Base-by-base conservation (phyloP, 1,140 invertebrate species). In the Aphis gossypii region DNA sequence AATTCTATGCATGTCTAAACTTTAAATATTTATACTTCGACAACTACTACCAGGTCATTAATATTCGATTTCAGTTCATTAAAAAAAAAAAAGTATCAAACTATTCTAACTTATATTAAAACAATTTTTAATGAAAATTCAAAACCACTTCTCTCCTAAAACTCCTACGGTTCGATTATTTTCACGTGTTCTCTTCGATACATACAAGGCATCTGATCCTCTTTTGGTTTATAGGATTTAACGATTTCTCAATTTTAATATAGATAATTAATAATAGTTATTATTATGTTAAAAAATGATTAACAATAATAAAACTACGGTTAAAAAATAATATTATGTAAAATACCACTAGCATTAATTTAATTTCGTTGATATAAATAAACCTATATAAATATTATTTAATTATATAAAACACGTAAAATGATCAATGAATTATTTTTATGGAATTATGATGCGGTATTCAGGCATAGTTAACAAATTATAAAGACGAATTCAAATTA, bases 51-150 rank as follows among this genome's bases (percentile, higher is more conserved):
- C 8, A 9, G 7, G 21, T 51, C n/a, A 54, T 89, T 89, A 54
- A 89, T 23, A 54, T 89, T 89, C n/a, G 23, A 54, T 89, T 89
- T 35, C 25, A 21, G 46, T 89, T 54, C n/a, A 54, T 89, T 54
- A 54, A 54, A 54, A 51, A 46, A 51, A 46, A 68, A 76, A 25
- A 84, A 76, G 30, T 18, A 35, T n/a, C 30, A 76, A 76, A 76
- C 60, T 76, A 76, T 76, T 76, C 14, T 76, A n/a, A n/a, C 9
- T 14, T 68, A 30, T 68, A 30, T 68, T 68, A 30, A 11, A 68
- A 76, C 4, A 76, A 44, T 30, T 30, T 84, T 30, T 9, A 0
- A 25, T 84, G 9, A 25, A 23, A 41, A 84, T 21, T 23, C 3
- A 23, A 30, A 41, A 25, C 1, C 8, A 25, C 1, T 25, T 25